These are phyloP conservation scores for Pocillopora verrucosa DNA, from an alignment of 64 coral and sea anemone species.

Conservation along the genomic window DNA sequence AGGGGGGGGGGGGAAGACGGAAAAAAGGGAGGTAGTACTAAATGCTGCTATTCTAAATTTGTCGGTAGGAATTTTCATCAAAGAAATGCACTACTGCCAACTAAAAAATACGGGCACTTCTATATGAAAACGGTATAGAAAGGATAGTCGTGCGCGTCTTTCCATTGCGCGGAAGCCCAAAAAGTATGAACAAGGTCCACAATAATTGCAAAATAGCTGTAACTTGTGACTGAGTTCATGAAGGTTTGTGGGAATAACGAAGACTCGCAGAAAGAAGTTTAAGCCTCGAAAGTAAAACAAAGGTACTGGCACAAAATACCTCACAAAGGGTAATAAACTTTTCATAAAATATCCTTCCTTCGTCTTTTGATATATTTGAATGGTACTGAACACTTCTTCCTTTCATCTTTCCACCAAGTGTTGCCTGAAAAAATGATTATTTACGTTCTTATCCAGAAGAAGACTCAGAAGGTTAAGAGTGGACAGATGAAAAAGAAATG, in stretches of 20 bases:
- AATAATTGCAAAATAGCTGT: no score
- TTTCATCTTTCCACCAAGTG: slow-evolving; percentile 82
- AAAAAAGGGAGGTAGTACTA: no score
- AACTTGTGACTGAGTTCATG: no score
- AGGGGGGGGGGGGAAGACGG: no score
- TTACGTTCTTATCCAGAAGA: not conserved
- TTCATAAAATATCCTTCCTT: slow-evolving; percentile 49
- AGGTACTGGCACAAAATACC: slow-evolving; percentile 1
- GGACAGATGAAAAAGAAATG: no score
- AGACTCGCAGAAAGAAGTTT: not conserved
- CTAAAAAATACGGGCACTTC: no score
- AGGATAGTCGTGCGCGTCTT: no score
- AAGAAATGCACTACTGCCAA: not conserved
- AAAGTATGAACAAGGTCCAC: no score
- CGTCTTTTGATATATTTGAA: slow-evolving; percentile 59
- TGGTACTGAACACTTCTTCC: slow-evolving; percentile 83
- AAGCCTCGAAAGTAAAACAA: not conserved
- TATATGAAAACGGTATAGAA: no score
- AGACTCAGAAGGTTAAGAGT: not conserved
- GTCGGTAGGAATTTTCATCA: not conserved
- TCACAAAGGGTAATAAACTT: slow-evolving; percentile 36
- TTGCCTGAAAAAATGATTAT: slow-evolving; percentile 52
- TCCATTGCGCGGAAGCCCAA: no score
- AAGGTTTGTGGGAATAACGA: no score
- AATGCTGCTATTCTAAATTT: no score